Evolutionary conservation across 2,113 vertebrate species (phyloP), one percentile per base, ranked within the genome.

Genomic region (Chlorodrepanis virens): DNA sequence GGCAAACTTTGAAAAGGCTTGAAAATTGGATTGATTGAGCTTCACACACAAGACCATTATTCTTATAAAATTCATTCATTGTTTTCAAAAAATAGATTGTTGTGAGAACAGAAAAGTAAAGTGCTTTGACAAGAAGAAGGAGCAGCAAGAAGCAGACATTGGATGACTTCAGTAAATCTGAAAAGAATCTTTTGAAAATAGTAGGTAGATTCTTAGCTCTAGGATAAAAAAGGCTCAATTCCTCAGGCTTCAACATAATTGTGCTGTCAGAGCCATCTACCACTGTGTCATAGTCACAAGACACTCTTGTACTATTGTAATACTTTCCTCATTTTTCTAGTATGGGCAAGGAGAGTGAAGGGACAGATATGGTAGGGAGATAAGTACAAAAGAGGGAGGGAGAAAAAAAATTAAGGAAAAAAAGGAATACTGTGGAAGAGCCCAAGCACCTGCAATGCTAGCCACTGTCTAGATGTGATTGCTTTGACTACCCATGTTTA

Each of bases 181-280:
- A 67, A 72, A 97, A 92, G 24, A 92, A 94, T 96, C 69, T 89
- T 90, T 81, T 89, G 85, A 90, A 93, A 90, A 82, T 17, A 83
- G 31, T 45, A 95, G 88, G 79, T 92, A 87, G 76, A 90, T 69
- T 92, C 80, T 95, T 64, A 94, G 64, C 83, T 87, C 15, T 89
- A 64, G 71, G 50, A 95, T 83, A 81, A 75, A 88, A 94, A 90
- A 81, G 52, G 44, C 68, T 94, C 72, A 94, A 5, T 89, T 90
- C 54, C 79, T 78, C 47, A 68, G 64, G n/a, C 56, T 88, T 92
- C 68, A 59, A 88, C 60, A 71, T 90, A 94, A 92, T 64, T 80
- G 79, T 90, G 28, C 82, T 89, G 64, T 75, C 79, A 91, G 75
- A 94, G 39, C 71, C 64, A 60, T 93, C 81, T 75, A 89, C 76